Evolutionary conservation across 2,888 invertebrate species (phyloP), one percentile per base, ranked within the genome.

Genomic region (Drosophila pseudotalamancana): DNA sequence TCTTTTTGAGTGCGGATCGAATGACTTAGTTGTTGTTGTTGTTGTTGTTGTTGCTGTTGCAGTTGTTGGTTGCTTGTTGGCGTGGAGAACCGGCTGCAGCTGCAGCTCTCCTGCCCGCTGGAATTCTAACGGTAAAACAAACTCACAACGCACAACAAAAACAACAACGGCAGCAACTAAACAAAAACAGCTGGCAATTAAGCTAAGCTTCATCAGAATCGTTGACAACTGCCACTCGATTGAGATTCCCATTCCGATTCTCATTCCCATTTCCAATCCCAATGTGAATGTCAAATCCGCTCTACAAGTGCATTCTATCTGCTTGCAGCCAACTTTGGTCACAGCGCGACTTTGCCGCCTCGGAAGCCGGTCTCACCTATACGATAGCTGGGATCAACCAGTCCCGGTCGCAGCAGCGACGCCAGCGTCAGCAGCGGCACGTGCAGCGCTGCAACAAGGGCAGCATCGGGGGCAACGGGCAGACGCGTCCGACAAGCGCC

Each of bases 321-420:
- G 16, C 3, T 45, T 43, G 48, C 62, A 89, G 84, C 5, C 80
- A 73, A 23, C 77, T 87, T n/a, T 90, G 90, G 91, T 87, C 91
- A 11, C 90, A 90, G 64, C 90, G 87, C 62, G 89, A 90, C 59
- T 90, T 90, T 70, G 88, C 89, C 51, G 80, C 89, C 75, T 89
- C 90, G 18, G 90, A 91, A 69, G 89, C 90, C 63, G 91, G 91
- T 75, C 89, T 91, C 40, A 89, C 91, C 6, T 91, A 91, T 65
- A 88, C 91, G 39, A 89, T 91, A 61, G 89, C 91, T 12, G 90
- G 90, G 56, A 89, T 88, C 34, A 84, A 80, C 64, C 83, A 84
- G 32, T 40, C 68, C 1, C 81, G 84, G 23, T 76, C 79, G 25
- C 77, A 87, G 49, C 79, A 88, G 61, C 67, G 81, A 25, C 84